A percentile compares a stretch with the other conserved stretches of the same genome.
Evolutionary conservation across 2,113 vertebrate genomes (phyloP).

Genomic region (Neodon shergylaensis): DNA sequence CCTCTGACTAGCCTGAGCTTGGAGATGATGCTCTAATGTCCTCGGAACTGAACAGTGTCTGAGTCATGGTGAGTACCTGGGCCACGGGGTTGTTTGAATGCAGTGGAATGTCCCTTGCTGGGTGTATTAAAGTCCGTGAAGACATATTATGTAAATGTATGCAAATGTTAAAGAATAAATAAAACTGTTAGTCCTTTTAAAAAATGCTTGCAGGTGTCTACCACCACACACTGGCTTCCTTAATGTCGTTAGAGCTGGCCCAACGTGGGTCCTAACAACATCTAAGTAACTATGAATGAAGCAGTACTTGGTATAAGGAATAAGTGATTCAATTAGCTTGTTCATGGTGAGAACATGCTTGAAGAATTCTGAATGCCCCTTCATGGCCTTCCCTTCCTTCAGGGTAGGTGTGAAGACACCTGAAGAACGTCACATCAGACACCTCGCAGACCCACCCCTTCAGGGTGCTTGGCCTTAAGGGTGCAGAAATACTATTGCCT

Average conservation of each 20-base stretch:
- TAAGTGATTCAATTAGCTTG: accelerated
- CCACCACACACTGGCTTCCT: neutral
- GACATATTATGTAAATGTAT: neutral
- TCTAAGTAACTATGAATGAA: neutral
- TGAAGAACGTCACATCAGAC: neutral
- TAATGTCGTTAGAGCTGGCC: neutral
- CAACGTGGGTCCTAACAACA: neutral
- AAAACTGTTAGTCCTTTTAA: neutral
- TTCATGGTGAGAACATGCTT: accelerated
- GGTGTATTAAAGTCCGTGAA: neutral
- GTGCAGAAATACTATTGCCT: neutral
- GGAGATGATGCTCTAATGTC: neutral
- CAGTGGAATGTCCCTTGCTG: neutral
- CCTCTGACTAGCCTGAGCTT: neutral
- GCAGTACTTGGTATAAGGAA: accelerated
- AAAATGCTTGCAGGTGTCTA: neutral
- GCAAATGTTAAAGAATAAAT: neutral
- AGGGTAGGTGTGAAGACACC: neutral
- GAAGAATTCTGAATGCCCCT: neutral
- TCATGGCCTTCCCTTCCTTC: neutral
- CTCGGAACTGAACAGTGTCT: neutral
- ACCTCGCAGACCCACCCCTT: neutral
- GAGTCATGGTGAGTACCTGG: neutral
- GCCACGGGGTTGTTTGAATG: neutral
- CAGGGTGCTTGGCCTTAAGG: accelerated